These are phyloP conservation scores for Microcebus ravelobensis DNA, from an alignment of 2,113 vertebrate species.

Conservation along the genomic window DNA sequence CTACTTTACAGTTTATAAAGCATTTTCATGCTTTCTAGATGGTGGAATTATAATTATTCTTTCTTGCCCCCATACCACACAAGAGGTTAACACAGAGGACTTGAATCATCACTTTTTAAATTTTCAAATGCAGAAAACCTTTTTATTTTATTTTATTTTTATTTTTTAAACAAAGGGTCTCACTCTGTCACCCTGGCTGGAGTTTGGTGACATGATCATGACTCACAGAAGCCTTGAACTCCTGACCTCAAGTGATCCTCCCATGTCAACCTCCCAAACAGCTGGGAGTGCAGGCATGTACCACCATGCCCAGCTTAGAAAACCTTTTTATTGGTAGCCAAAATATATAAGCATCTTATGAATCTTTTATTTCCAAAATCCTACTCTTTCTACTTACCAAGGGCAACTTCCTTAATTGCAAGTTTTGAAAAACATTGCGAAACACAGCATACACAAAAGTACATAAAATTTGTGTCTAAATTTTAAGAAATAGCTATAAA, in stretches of 20 bases:
- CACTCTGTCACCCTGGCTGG: too few species aligned
- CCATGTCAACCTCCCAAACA: too few species aligned
- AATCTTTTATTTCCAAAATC: slow-evolving; percentile 11
- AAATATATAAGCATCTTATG: neutral
- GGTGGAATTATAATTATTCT: neutral
- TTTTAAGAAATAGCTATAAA: slow-evolving; percentile 48
- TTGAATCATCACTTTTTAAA: neutral
- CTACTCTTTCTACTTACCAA: neutral
- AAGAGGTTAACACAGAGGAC: neutral
- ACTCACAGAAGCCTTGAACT: too few species aligned
- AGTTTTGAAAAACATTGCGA: neutral
- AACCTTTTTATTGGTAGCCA: neutral
- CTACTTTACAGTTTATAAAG: neutral
- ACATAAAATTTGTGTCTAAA: neutral
- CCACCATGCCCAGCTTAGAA: neutral
- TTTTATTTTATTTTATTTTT: neutral
- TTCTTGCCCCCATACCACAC: neutral
- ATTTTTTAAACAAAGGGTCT: too few species aligned
- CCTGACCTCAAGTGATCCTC: too few species aligned
- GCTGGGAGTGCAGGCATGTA: too few species aligned
- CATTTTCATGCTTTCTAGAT: slow-evolving; percentile 28
- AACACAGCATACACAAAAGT: slow-evolving; percentile 6
- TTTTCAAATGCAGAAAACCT: neutral
- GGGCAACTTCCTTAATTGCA: neutral
- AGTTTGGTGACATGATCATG: too few species aligned